Evolutionary conservation across 1,140 invertebrate genomes (phyloP).

Genomic region (Laupala kohalensis): DNA sequence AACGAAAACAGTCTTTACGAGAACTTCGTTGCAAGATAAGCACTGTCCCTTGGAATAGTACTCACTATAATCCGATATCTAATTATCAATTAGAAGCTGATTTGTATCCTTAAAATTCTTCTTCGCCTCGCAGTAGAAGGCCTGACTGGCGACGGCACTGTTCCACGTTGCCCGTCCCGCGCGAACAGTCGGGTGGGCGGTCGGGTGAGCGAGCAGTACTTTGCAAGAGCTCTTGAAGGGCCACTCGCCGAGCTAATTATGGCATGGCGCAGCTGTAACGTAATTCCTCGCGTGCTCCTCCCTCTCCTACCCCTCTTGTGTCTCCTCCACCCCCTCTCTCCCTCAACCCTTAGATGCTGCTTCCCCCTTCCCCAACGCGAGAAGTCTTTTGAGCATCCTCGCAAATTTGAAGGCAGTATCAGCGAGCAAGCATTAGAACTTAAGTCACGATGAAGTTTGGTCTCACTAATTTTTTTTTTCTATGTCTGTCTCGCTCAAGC

Average conservation of each 20-base stretch:
- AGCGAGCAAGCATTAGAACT: not conserved
- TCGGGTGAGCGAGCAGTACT: not conserved
- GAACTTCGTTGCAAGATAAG: no score
- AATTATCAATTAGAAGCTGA: no score
- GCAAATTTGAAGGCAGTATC: not conserved
- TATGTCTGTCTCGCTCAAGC: not conserved
- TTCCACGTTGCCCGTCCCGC: no score
- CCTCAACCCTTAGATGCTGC: no score
- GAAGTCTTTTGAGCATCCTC: not conserved
- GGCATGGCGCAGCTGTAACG: not conserved
- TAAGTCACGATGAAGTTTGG: not conserved
- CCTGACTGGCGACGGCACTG: no score
- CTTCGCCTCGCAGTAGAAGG: no score
- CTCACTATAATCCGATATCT: no score
- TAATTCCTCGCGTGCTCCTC: not conserved
- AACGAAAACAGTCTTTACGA: no score
- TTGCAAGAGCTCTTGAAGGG: not conserved
- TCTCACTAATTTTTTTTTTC: not conserved
- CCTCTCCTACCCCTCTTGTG: not conserved
- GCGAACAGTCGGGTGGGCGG: no score
- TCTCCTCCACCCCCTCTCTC: not conserved
- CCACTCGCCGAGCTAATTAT: not conserved
- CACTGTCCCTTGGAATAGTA: no score
- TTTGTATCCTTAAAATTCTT: no score
- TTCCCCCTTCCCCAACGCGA: not conserved